These are phyloP conservation scores for Hetaerina titia DNA, from an alignment of 2,888 invertebrate species.

Conservation along the genomic window DNA sequence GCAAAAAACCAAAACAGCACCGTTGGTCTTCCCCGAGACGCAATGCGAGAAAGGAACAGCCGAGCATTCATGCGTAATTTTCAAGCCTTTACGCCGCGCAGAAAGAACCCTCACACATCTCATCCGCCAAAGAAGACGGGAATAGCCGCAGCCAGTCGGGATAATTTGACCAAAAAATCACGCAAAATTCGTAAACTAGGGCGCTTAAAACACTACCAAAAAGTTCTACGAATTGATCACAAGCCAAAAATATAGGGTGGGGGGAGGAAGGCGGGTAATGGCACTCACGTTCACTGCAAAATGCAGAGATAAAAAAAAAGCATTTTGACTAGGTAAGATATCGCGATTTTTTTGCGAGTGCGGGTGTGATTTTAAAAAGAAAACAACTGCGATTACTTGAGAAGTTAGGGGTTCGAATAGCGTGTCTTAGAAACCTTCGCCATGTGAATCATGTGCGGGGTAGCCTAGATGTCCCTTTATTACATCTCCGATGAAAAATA, in stretches of 20 bases:
- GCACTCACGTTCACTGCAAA: too few relatives aligned
- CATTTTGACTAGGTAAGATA: too few relatives aligned
- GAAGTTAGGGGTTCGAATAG: background rate
- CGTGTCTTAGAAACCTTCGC: background rate
- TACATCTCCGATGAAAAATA: background rate
- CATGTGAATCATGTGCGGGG: background rate
- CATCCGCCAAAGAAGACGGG: background rate
- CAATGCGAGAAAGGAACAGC: background rate
- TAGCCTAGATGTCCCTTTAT: background rate
- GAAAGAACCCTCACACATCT: background rate
- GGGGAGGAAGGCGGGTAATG: too few relatives aligned
- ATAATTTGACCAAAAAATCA: too few relatives aligned
- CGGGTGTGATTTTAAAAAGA: background rate
- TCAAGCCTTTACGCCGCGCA: background rate
- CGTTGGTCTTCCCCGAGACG: background rate
- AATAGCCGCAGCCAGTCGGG: too few relatives aligned
- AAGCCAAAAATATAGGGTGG: too few relatives aligned
- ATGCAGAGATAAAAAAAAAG: background rate
- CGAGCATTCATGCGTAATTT: background rate
- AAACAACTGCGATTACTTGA: background rate
- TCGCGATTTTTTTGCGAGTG: too few relatives aligned
- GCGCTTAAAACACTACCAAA: too few relatives aligned
- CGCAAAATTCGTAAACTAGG: too few relatives aligned
- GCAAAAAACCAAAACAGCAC: background rate
- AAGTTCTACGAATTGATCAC: too few relatives aligned